These are phyloP conservation scores for Bimastos eiseni DNA, from an alignment of 2,888 invertebrate species.

Conservation along the genomic window DNA sequence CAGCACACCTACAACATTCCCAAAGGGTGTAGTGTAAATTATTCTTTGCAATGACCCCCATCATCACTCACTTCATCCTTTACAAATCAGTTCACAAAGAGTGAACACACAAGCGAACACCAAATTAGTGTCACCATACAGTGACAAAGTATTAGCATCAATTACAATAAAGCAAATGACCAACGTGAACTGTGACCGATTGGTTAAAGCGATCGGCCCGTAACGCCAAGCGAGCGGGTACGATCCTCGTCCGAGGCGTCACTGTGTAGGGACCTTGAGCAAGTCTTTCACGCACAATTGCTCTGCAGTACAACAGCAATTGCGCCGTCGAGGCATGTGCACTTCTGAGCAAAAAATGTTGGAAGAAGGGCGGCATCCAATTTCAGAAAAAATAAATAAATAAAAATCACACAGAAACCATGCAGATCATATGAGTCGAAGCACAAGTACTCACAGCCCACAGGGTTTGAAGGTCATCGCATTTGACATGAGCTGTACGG, in stretches of 20 bases:
- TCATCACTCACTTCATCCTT: background rate
- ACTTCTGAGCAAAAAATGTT: background rate
- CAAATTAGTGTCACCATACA: too few relatives aligned
- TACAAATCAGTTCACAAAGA: too few relatives aligned
- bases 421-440: background rate
- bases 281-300: too few relatives aligned
- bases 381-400: background rate
- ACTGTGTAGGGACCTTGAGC: too few relatives aligned
- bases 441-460: constrained; percentile 1
- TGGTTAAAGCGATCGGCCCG: too few relatives aligned
- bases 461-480: background rate
- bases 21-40: background rate
- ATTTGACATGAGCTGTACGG: background rate
- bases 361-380: too few relatives aligned
- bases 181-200: too few relatives aligned
- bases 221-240: too few relatives aligned
- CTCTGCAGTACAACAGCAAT: too few relatives aligned
- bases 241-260: too few relatives aligned
- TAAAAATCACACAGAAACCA: background rate
- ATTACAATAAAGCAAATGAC: background rate
- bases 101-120: too few relatives aligned
- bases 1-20: background rate
- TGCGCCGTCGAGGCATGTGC: too few relatives aligned
- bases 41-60: background rate
- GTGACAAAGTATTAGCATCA: background rate